Conservation (phyloP, 2,113 vertebrate species). For the Melanocharis versteri region DNA sequence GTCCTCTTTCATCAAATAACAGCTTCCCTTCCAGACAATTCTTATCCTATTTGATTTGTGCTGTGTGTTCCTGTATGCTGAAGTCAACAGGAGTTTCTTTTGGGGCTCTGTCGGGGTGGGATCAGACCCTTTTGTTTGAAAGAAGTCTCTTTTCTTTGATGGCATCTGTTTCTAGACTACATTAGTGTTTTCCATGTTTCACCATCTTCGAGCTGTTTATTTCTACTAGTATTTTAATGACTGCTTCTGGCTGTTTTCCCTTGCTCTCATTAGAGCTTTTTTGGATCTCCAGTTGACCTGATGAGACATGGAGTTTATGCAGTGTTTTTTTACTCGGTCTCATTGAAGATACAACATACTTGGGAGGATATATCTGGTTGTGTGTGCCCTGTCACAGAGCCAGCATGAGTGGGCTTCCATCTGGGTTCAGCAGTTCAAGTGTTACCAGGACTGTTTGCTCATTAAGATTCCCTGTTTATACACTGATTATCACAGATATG, state of each 20-base stretch:
- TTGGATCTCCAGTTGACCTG: background rate
- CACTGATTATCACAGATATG: background rate
- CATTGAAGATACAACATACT: background rate
- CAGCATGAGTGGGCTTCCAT: background rate
- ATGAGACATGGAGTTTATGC: background rate
- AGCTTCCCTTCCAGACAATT: background rate
- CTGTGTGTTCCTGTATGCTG: background rate
- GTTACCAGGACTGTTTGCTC: background rate
- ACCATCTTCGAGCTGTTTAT: background rate
- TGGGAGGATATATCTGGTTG: background rate
- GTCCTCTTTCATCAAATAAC: background rate
- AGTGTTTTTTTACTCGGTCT: background rate
- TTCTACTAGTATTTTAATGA: background rate
- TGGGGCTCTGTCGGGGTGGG: background rate
- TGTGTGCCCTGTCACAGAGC: background rate
- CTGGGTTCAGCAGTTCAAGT: background rate
- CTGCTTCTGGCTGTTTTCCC: background rate
- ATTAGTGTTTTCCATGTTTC: background rate
- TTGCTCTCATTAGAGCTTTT: background rate
- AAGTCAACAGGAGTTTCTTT: background rate
- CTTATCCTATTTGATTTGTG: background rate
- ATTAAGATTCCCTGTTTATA: background rate
- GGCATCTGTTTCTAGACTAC: background rate
- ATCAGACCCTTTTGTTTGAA: background rate
- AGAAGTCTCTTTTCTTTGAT: background rate